Base-by-base conservation (phyloP, 1,140 invertebrate species). In the Teleopsis dalmanni region DNA sequence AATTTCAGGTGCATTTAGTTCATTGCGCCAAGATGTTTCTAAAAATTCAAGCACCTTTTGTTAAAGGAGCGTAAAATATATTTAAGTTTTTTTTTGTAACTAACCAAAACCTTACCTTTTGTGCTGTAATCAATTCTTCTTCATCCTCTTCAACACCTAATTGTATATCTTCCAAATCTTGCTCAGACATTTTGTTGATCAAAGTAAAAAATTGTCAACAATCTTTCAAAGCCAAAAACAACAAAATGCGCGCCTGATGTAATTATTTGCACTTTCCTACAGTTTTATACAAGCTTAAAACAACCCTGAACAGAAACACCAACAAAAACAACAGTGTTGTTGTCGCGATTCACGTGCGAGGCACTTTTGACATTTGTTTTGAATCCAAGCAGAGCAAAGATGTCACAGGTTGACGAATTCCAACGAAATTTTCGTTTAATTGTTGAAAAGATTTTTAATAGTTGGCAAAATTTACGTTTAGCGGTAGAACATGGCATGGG, bases 1-100 rank as follows among this genome's bases (percentile, higher is more conserved):
- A 37, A 91, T 75, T 63, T 90, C 87, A 3, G 88, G 88, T 2
- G 85, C 76, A 64, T 87, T 83, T 71, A 84, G 85, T 65, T 91
- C 88, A 70, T 90, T 91, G 22, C 84, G 58, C 88, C 87, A 91
- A 7, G 84, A 83, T 59, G 81, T 79, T 70, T 84, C 77, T 29
- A 87, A 72, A 33, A 75, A 74, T 56, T 78, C 60, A 7, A 86
- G 61, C 4, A 80, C 77, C 67, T 79, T 4, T 10, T 9, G n/a
- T 3, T 38, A 21, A 38, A 21, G 14, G 14, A 11, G 21, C 3
- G 14, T 14, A 19, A 4, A 38, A 18, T 18, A 10, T 3, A 3
- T 18, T 38, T 38, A 16, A 4, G 21, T 38, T 6, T 29, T 29
- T 29, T 29, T 8, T 14, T 36, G 34, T n/a, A 36, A 18, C 14